A percentile compares a stretch with the other conserved stretches of the same genome.
Evolutionary conservation across 2,888 invertebrate species (phyloP).

Genomic region (Loripinus fragilis): DNA sequence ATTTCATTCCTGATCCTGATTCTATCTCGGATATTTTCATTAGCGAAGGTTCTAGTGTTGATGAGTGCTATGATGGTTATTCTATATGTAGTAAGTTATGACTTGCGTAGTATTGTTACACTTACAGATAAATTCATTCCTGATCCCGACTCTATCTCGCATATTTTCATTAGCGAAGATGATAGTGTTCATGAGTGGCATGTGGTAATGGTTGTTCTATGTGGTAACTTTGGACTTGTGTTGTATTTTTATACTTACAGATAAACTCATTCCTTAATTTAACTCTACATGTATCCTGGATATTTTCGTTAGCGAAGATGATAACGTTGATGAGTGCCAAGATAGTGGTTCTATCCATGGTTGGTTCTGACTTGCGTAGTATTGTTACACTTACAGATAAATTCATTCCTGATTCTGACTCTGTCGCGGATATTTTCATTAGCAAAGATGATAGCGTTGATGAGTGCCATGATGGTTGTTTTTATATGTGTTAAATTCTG

Average conservation of each 20-base stretch:
- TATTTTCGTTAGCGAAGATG: too few relatives aligned
- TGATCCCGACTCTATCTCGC: slow-evolving; percentile 93
- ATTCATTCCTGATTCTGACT: slow-evolving; percentile 95
- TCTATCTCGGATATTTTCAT: slow-evolving; percentile 93
- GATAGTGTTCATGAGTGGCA: slow-evolving; percentile 97
- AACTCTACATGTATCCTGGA: too few relatives aligned
- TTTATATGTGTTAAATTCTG: slow-evolving; percentile 93
- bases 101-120: too few relatives aligned
- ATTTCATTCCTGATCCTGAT: slow-evolving; percentile 96
- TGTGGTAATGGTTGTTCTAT: slow-evolving; percentile 94
- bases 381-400: slow-evolving; percentile 96
- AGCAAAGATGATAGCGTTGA: slow-evolving; percentile 97
- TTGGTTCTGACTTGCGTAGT: too few relatives aligned
- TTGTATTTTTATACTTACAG: too few relatives aligned
- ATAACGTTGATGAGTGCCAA: too few relatives aligned
- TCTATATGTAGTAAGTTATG: too few relatives aligned
- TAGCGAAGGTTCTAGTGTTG: slow-evolving; percentile 97
- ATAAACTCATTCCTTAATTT: too few relatives aligned
- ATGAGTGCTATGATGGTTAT: slow-evolving; percentile 95
- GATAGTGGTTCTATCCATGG: too few relatives aligned
- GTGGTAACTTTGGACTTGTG: too few relatives aligned
- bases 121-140: slow-evolving; percentile 98
- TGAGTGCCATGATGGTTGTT: slow-evolving; percentile 95
- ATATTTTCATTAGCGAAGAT: slow-evolving; percentile 95
- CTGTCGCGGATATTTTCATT: slow-evolving; percentile 94